These are phyloP conservation scores for Palythoa grandiflora DNA, from an alignment of 92 coral and sea anemone genomes.

Conservation along the genomic window DNA sequence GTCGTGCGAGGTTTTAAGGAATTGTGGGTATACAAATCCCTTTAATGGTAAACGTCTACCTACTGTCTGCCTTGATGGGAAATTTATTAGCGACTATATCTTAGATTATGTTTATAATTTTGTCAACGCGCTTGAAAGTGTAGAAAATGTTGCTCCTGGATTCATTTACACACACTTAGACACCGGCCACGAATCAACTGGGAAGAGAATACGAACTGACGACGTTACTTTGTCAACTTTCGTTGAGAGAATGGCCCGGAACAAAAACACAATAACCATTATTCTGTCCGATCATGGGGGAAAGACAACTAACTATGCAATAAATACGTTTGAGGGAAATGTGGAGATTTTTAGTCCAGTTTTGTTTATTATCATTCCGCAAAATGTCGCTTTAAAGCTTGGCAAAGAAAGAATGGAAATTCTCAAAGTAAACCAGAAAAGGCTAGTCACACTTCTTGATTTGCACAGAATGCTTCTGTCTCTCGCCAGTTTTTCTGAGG, in stretches of 20 bases:
- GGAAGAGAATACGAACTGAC: conserved; percentile 82
- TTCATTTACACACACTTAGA: conserved; percentile 84
- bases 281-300: conserved; percentile 93
- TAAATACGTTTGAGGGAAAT: conserved; percentile 74
- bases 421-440: conserved; percentile 77
- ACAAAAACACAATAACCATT: conserved; percentile 78
- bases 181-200: conserved; percentile 90
- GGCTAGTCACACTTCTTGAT: conserved; percentile 77
- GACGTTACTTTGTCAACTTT: conserved; percentile 73
- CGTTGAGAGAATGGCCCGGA: conserved; percentile 71
- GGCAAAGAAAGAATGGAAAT: conserved; percentile 76
- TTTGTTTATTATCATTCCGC: conserved; percentile 89
- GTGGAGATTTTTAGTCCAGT: conserved; percentile 90
- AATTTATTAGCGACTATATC: conserved; percentile 74
- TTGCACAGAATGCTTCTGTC: conserved; percentile 73
- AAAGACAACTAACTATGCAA: conserved; percentile 86
- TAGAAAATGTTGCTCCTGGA: conserved; percentile 65
- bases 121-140: conserved; percentile 58
- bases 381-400: conserved; percentile 77
- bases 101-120: conserved; percentile 69
- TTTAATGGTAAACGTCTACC: conserved; percentile 46
- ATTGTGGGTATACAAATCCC: conserved; percentile 74
- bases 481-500: conserved; percentile 36
- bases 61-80: conserved; percentile 77
- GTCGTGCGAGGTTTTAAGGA: conserved; percentile 75